Evolutionary conservation across 2,888 invertebrate genomes (phyloP), one percentile per base, ranked within the genome.

Genomic region (Quadroppia sp.): DNA sequence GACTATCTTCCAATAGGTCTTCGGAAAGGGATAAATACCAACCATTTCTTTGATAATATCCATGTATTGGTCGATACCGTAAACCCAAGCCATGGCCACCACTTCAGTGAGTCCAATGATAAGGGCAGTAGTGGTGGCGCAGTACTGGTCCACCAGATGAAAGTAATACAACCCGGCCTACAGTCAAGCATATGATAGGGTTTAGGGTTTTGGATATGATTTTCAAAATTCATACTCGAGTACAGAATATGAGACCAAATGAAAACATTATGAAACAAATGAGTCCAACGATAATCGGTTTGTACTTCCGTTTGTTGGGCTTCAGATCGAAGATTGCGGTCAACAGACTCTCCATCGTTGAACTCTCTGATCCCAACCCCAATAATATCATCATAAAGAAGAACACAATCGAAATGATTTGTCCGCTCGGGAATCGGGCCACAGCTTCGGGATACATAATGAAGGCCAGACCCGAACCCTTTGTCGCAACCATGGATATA

Each of bases 341-440:
- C 23, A 85, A 84, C 2, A 86, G 83, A 11, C 85, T 85, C 74
- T 85, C 85, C 59, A 85, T 82, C 28, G 83, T 80, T 72, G 84
- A 83, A 77, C 84, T 82, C 83, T 83, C 79, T 23, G 78, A 78
- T 42, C 89, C 89, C 74, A 90, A 83, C 61, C 90, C 90, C 70
- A 90, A 84, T 0, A 89, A 89, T 73, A 90, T 83, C 45, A 90
- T 83, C 90, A 90, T 91, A 72, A 89, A 86, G 82, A 91, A 91
- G 83, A 91, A 91, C 2, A 91, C 84, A 71, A 90, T 85, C 7
- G 92, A 89, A 90, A 91, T 92, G 9, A 92, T 84, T 0, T 91
- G 90, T 0, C 92, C 88, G 1, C 90, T 85, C 0, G 91, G 91
- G 76, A 92, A 83, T 76, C 89, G 86, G 0, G 90, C 87, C 1